Evolutionary conservation across 2,113 vertebrate species (phyloP), one percentile per base, ranked within the genome.

Genomic region (Ictalurus punctatus): DNA sequence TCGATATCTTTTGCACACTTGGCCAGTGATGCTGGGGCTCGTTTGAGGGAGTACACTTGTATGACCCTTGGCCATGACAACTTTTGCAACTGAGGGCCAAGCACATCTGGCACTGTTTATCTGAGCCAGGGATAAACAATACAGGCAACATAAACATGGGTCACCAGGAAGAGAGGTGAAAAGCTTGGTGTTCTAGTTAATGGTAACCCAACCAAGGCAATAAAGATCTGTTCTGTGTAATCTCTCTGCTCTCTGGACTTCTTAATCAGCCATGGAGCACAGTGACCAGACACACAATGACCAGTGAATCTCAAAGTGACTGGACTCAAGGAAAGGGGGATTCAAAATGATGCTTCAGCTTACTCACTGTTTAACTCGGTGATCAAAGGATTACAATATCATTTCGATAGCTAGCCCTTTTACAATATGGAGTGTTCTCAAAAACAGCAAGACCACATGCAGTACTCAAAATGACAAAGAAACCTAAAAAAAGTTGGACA

Each of bases 51-150:
- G 69, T 86, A 58, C 52, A 44, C 48, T 54, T 76, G 73, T 58
- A 67, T 40, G 78, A 76, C 12, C 67, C 71, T n/a, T 8, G 71
- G 58, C 67, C 79, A 87, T 89, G 19, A 89, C 76, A 85, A 61
- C 79, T 81, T 48, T 21, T 74, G 85, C 85, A 78, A 85, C 74
- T 34, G 80, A 80, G 87, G 86, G 82, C 61, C 71, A 85, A 82
- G 67, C 88, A 92, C 92, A 92, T 92, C 90, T 92, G 92, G 91
- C 81, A 91, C 82, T 86, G 74, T 86, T 93, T 92, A 92, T 91
- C 82, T 74, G 73, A 40, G 52, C 78, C 48, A 78, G 90, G 56
- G 40, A 88, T 91, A 90, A 92, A 91, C 90, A 92, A 88, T 85
- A 85, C 90, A 89, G 91, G 89, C 90, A 91, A 90, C 67, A 87